These are phyloP conservation scores for Oreochromis grahami DNA, from an alignment of 2,797 vertebrate genomes.

Conservation along the genomic window DNA sequence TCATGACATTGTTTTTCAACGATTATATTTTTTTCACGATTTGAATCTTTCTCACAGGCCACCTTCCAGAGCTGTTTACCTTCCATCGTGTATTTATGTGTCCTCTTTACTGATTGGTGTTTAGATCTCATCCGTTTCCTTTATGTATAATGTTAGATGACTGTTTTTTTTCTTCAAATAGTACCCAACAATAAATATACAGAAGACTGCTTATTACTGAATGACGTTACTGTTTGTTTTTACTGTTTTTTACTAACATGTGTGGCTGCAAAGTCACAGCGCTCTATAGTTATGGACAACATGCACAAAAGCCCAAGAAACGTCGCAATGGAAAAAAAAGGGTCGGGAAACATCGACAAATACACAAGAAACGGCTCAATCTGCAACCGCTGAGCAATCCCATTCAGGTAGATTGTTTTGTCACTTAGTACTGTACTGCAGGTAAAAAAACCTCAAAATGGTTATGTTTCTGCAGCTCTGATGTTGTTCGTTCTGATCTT, in stretches of 20 bases:
- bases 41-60: neutral
- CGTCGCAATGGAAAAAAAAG: fast-evolving
- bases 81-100: neutral
- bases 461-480: conserved; percentile 25
- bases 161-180: neutral
- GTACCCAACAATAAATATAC: neutral
- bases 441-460: conserved; percentile 1
- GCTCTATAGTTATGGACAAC: neutral
- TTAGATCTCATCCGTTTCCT: neutral
- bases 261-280: neutral
- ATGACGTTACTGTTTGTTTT: neutral
- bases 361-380: conserved; percentile 1
- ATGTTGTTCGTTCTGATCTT: conserved; percentile 49
- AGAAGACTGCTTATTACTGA: neutral
- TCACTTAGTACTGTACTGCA: conserved; percentile 14
- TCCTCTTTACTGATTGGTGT: neutral
- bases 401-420: neutral
- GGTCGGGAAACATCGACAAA: neutral
- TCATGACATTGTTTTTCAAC: neutral
- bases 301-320: conserved; percentile 5
- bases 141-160: neutral
- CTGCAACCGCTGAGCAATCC: conserved; percentile 7
- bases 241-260: conserved; percentile 7
- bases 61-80: neutral
- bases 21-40: neutral